These are phyloP conservation scores for Mythimna loreyi DNA, from an alignment of 2,888 invertebrate genomes.

Conservation along the genomic window DNA sequence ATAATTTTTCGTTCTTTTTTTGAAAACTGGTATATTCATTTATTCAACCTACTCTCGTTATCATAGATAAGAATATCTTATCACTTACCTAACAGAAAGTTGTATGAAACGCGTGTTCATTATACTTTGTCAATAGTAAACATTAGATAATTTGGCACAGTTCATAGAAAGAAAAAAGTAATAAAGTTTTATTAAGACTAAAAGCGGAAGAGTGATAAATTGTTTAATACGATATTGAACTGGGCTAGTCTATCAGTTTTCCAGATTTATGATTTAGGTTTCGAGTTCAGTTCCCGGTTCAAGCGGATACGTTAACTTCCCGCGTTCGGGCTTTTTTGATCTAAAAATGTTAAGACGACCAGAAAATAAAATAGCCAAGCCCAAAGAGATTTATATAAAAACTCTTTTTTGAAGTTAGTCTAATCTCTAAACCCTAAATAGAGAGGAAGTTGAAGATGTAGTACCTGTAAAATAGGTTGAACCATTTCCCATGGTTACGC, in stretches of 20 bases:
- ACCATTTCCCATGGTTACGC: too few relatives aligned
- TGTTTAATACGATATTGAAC: constrained; percentile 39
- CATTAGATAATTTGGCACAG: constrained; percentile 57
- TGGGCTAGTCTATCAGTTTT: constrained; percentile 42
- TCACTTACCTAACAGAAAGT: constrained; percentile 64
- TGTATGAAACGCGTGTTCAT: constrained; percentile 50
- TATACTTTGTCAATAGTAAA: constrained; percentile 60
- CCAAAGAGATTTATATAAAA: neutral
- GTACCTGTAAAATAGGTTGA: too few relatives aligned
- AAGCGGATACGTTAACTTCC: constrained; percentile 50
- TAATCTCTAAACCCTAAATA: neutral
- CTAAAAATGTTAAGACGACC: constrained; percentile 31
- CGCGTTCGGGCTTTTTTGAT: constrained; percentile 30
- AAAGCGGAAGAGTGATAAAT: constrained; percentile 41
- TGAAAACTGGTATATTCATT: constrained; percentile 39
- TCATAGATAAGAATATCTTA: constrained; percentile 59
- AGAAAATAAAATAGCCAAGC: constrained; percentile 10
- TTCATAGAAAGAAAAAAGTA: constrained; percentile 41
- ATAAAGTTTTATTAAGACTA: constrained; percentile 34
- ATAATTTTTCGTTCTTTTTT: constrained; percentile 24
- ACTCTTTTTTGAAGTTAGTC: neutral
- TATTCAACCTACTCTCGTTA: constrained; percentile 53
- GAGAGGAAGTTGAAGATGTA: neutral
- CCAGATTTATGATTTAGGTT: constrained; percentile 49
- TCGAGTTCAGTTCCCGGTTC: constrained; percentile 57